A percentile compares a stretch with the other conserved stretches of the same genome.
Evolutionary conservation across 2,797 vertebrate species (phyloP).

Genomic region (Tauraco hartlaubi): DNA sequence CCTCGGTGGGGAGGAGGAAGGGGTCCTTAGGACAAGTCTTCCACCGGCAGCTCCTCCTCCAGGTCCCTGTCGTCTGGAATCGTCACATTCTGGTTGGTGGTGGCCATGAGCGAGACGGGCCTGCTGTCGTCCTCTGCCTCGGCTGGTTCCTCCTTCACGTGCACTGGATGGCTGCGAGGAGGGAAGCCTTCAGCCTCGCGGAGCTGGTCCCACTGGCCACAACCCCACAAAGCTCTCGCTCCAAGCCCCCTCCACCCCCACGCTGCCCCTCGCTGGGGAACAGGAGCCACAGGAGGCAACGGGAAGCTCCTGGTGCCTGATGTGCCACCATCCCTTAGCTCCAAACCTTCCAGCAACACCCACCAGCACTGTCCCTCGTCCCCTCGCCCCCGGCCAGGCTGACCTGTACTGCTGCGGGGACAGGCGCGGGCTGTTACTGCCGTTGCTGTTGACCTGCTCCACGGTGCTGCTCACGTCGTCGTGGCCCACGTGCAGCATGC

Average conservation of each 20-base stretch:
- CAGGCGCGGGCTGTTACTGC: conserved; percentile 96
- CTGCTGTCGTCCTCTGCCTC: conserved; percentile 93
- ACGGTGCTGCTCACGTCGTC: conserved; percentile 96
- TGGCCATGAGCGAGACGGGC: conserved; percentile 88
- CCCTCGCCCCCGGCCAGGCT: not conserved
- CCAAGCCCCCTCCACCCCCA: not conserved
- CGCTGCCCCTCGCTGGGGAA: accelerated
- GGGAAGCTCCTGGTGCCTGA: accelerated
- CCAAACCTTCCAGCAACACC: not conserved
- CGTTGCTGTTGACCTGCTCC: conserved; percentile 97
- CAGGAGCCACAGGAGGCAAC: accelerated
- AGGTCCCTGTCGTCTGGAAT: conserved; percentile 94
- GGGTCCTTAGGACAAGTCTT: conserved; percentile 87
- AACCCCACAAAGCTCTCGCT: accelerated
- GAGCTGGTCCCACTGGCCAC: accelerated
- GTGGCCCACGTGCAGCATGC: conserved; percentile 94
- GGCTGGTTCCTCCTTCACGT: conserved; percentile 97
- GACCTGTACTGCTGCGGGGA: conserved; percentile 97
- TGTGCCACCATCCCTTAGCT: accelerated
- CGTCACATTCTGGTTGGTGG: conserved; percentile 89
- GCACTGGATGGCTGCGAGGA: conserved; percentile 88
- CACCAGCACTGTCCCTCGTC: accelerated
- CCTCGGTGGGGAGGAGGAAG: conserved; percentile 49
- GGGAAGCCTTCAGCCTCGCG: not conserved
- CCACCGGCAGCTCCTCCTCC: conserved; percentile 94